These are phyloP conservation scores for Autographa gamma DNA, from an alignment of 2,888 invertebrate species.

Conservation along the genomic window DNA sequence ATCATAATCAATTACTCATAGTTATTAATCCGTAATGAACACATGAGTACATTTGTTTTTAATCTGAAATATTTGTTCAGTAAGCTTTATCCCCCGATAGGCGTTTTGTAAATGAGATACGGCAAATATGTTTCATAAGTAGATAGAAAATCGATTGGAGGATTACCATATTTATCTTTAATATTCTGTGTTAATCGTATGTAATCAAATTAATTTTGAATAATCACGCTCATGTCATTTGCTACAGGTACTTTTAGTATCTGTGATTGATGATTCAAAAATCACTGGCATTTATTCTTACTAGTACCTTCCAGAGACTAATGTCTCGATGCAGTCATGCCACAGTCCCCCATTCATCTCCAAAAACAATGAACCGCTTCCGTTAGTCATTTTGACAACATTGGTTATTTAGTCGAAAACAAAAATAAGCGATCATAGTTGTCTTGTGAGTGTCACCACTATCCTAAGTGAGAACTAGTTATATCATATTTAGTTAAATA, in stretches of 20 bases:
- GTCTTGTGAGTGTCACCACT: no score
- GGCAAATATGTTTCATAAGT: neutral
- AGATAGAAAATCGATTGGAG: neutral
- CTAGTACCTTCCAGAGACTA: no score
- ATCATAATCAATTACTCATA: no score
- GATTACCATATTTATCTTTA: neutral
- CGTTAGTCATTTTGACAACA: neutral
- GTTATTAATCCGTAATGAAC: neutral
- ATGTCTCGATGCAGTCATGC: neutral
- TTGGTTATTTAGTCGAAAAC: neutral
- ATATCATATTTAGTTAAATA: no score
- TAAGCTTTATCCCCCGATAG: neutral
- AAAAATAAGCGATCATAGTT: neutral
- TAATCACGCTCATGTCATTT: neutral
- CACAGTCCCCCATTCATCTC: neutral
- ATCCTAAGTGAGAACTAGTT: no score
- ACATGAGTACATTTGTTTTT: neutral
- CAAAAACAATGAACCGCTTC: neutral
- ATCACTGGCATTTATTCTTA: neutral
- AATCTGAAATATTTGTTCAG: neutral
- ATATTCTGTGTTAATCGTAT: neutral
- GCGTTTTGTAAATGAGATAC: neutral
- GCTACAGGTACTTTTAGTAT: neutral
- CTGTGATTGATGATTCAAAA: neutral
- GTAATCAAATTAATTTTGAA: neutral